Evolutionary conservation across 2,888 invertebrate species (phyloP).

Genomic region (Lepidocyrtoides sp.): DNA sequence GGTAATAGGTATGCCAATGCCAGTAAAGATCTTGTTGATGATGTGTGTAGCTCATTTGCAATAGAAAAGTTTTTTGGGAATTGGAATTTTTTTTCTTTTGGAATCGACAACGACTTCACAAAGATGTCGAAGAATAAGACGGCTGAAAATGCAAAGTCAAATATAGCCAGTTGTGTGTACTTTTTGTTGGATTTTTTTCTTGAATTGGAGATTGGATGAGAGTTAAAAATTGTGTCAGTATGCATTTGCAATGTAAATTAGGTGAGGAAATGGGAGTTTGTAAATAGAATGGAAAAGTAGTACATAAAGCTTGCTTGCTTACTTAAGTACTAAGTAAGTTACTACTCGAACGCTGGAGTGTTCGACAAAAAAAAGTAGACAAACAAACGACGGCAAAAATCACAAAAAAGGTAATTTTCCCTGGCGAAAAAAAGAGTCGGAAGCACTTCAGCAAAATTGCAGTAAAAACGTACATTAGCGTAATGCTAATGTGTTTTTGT

Average conservation of each 20-base stretch:
- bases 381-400: neutral
- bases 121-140: neutral
- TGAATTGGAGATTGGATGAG: slow-evolving; percentile 3
- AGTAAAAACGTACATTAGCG: slow-evolving; percentile 56
- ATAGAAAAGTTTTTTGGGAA: slow-evolving; percentile 42
- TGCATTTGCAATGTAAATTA: slow-evolving; percentile 61
- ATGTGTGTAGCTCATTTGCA: slow-evolving; percentile 49
- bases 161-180: slow-evolving; percentile 14
- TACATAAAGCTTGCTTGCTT: neutral
- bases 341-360: neutral
- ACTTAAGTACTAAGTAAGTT: too few relatives aligned
- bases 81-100: slow-evolving; percentile 45
- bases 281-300: slow-evolving; percentile 6
- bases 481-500: slow-evolving; percentile 58
- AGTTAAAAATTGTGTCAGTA: slow-evolving; percentile 54
- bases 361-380: neutral
- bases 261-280: slow-evolving; percentile 53
- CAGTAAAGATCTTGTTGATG: slow-evolving; percentile 12
- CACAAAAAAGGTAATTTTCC: slow-evolving; percentile 38
- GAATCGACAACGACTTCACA: slow-evolving; percentile 17
- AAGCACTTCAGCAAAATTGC: slow-evolving; percentile 1
- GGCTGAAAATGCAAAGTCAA: slow-evolving; percentile 22
- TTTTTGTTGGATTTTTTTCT: neutral
- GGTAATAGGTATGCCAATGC: slow-evolving; percentile 13
- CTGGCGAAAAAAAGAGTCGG: neutral